phyloP scores from a whole-genome alignment of 2,797 vertebrate genomes.

The Rhadinocentrus ornatus region DNA sequence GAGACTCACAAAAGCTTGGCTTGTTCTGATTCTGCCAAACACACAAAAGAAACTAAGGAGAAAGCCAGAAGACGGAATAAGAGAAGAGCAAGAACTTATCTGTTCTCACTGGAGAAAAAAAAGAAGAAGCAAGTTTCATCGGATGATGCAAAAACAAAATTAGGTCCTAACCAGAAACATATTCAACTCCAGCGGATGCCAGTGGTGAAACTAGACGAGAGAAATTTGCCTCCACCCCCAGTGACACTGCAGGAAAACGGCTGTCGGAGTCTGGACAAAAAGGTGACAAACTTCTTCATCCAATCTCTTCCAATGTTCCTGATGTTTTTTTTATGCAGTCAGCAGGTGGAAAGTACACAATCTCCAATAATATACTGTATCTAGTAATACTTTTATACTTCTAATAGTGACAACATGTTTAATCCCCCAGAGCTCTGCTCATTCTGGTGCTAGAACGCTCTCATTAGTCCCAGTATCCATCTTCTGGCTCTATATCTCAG shows the following conservation, averaged over 20 bases:
- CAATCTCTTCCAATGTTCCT: background rate
- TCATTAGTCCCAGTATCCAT: too few species aligned
- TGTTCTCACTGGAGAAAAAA: conserved; percentile 28
- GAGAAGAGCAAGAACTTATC: background rate
- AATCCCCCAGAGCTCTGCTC: too few species aligned
- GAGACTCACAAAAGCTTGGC: background rate
- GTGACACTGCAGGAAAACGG: conserved; percentile 9
- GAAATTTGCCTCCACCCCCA: background rate
- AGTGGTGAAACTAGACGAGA: conserved; percentile 51
- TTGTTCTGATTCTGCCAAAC: background rate
- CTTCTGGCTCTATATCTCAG: too few species aligned
- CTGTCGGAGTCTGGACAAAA: conserved; percentile 13
- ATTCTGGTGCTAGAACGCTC: too few species aligned
- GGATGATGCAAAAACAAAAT: background rate
- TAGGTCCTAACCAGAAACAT: background rate
- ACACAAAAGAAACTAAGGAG: fast-evolving
- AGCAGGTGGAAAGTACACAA: too few species aligned
- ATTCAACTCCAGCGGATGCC: conserved; percentile 43
- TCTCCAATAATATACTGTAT: background rate
- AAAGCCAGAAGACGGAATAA: background rate
- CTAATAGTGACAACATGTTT: too few species aligned
- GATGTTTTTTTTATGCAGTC: background rate
- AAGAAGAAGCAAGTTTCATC: background rate
- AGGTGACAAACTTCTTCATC: conserved; percentile 45
- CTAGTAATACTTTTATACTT: background rate